Evolutionary conservation across 2,113 vertebrate species (phyloP), one percentile per base, ranked within the genome.

Genomic region (Neodon shergylaensis): DNA sequence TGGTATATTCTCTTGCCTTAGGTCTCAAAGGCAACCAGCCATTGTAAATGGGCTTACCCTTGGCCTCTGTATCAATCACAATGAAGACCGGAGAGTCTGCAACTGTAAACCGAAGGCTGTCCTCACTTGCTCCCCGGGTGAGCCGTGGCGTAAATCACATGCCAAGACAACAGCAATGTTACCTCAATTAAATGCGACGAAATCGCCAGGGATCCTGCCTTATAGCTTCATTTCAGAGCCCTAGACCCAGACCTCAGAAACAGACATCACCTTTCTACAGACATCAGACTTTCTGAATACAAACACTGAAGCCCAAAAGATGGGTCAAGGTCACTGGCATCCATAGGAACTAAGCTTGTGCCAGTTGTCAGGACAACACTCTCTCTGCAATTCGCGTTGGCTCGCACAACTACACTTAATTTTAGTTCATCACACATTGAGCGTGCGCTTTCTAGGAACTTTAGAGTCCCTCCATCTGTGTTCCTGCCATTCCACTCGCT

Each of bases 371-470:
- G 89, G 86, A 68, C 54, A 21, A 52, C 78, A 31, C 91, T 76
- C 65, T 42, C 28, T 36, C 89, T 22, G 26, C 89, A 16, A 47
- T 86, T 66, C 74, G 44, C 63, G 0, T 90, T 11, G 96, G 96
- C 96, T 88, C 6, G 65, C 93, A 63, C 96, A 87, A 89, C 78
- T 19, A 0, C 94, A 73, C 97, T 98, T 98, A 97, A 98, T 98
- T 98, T 98, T 96, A 90, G 97, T 96, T 98, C 97, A 94, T 97
- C 97, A 97, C 96, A 96, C 96, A 97, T 39, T 11, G 77, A 65
- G 96, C 94, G 84, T 92, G 91, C 33, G 97, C 98, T 98, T 98
- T 97, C 97, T 91, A 97, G 96, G 96, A 97, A 98, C 96, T 88
- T 97, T 88, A 95, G 61, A 96, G 95, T 97, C 98, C 54, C 73